Evolutionary conservation across 2,888 invertebrate genomes (phyloP).

Genomic region (Hydropsyche betteni): DNA sequence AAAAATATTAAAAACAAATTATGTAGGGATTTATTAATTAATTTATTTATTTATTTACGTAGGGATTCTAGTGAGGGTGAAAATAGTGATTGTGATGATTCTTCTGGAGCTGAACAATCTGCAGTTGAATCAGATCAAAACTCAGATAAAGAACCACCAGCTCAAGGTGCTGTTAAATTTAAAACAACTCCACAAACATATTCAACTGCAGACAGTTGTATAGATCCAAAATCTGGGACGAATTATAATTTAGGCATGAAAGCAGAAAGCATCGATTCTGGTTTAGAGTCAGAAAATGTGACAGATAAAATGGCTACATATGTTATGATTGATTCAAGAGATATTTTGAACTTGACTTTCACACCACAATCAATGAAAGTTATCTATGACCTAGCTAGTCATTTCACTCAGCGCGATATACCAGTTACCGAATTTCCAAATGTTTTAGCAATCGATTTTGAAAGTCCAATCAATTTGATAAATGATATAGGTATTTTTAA

Average conservation of each 20-base stretch:
- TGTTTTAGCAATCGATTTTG: conserved; percentile 57
- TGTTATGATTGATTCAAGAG: conserved; percentile 73
- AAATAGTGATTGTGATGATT: conserved; percentile 61
- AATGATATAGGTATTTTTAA: conserved; percentile 69
- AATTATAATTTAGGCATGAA: conserved; percentile 58
- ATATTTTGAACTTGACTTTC: conserved; percentile 73
- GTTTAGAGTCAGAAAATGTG: conserved; percentile 60
- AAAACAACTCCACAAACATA: conserved; percentile 53
- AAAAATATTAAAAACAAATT: conserved; percentile 38
- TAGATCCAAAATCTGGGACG: conserved; percentile 50
- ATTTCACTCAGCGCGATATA: conserved; percentile 60
- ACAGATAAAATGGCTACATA: conserved; percentile 69
- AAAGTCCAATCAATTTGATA: conserved; percentile 62
- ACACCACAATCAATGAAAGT: conserved; percentile 73
- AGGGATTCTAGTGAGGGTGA: conserved; percentile 69
- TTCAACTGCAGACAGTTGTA: conserved; percentile 57
- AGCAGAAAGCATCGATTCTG: conserved; percentile 66
- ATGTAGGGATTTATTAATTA: neutral
- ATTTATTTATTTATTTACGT: neutral
- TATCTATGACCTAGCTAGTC: conserved; percentile 60
- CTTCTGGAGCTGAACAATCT: conserved; percentile 54
- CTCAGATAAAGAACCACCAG: conserved; percentile 54
- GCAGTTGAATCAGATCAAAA: conserved; percentile 52
- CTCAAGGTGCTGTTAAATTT: conserved; percentile 54
- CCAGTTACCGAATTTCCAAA: conserved; percentile 58